These are phyloP conservation scores for Drosophila lacertosa DNA, from an alignment of 1,140 invertebrate genomes.

Conservation along the genomic window DNA sequence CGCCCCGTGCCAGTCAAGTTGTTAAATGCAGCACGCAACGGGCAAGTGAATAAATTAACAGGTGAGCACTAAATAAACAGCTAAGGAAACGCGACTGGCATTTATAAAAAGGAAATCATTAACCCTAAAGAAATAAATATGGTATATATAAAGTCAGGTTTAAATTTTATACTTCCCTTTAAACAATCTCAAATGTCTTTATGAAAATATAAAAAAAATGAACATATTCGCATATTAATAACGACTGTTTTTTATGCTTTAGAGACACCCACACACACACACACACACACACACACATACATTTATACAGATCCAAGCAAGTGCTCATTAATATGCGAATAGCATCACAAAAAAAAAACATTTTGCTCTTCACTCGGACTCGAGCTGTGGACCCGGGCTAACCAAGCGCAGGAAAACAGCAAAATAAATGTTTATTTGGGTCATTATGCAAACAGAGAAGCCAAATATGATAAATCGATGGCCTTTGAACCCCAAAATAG, in stretches of 20 bases:
- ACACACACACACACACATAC: constrained; percentile 10
- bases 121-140: not conserved
- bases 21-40: constrained; percentile 17
- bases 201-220: not conserved
- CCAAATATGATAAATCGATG: constrained; percentile 66
- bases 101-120: not conserved
- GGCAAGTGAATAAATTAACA: not conserved
- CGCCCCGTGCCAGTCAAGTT: not conserved
- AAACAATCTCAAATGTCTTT: not conserved
- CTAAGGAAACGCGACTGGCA: not conserved
- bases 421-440: constrained; percentile 61
- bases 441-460: constrained; percentile 58
- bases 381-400: not conserved
- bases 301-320: not conserved
- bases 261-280: not conserved
- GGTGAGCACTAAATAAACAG: not conserved
- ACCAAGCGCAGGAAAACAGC: constrained; percentile 11
- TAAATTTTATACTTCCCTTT: too few species aligned
- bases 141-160: too few species aligned
- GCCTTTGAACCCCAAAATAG: constrained; percentile 59
- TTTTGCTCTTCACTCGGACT: constrained; percentile 5
- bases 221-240: constrained; percentile 7
- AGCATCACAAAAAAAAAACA: constrained; percentile 37
- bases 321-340: constrained; percentile 59
- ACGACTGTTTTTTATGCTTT: not conserved